Evolutionary conservation across 2,888 invertebrate species (phyloP), one percentile per base, ranked within the genome.

Genomic region (Melipona beecheii): DNA sequence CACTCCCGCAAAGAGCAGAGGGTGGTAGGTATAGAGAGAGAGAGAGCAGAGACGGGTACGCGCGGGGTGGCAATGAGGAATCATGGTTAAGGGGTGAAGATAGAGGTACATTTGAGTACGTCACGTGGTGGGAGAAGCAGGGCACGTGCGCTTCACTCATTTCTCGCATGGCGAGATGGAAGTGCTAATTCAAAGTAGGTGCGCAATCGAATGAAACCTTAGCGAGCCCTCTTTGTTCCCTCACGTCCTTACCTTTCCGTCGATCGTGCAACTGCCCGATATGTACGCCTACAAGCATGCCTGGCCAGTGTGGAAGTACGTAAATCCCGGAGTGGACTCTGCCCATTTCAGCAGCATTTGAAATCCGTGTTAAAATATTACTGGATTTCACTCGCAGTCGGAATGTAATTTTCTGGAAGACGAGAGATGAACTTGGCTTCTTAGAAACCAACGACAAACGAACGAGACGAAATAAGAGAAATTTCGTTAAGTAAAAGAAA

Each of bases 161-260:
- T 89, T 77, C 85, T n/a, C n/a, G 86, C 84, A 78, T 60, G 84
- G 89, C 90, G 91, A 91, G 92, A 93, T 93, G 92, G 91, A 93
- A 92, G 92, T 92, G 90, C 93, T 92, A 93, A 92, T n/a, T n/a
- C n/a, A n/a, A n/a, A n/a, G n/a, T n/a, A n/a, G n/a, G n/a, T n/a
- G n/a, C 87, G 91, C 89, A 92, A 91, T 94, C n/a, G n/a, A 94
- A 94, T 94, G 91, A 94, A 93, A 93, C 93, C 93, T 91, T 92
- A 94, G 94, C 94, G 94, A 94, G 93, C 92, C 94, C 93, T 92
- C 92, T 92, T 92, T 87, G 72, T 86, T 78, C 91, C 91, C 90
- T 86, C 66, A 68, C 75, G 71, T 60, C 27, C n/a, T 56, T 73
- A 56, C 69, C 62, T 50, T 78, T 78, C 36, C 54, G 24, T 21